phyloP scores from a whole-genome alignment of 2,888 invertebrate species.

The Sinhomidia bicolor region DNA sequence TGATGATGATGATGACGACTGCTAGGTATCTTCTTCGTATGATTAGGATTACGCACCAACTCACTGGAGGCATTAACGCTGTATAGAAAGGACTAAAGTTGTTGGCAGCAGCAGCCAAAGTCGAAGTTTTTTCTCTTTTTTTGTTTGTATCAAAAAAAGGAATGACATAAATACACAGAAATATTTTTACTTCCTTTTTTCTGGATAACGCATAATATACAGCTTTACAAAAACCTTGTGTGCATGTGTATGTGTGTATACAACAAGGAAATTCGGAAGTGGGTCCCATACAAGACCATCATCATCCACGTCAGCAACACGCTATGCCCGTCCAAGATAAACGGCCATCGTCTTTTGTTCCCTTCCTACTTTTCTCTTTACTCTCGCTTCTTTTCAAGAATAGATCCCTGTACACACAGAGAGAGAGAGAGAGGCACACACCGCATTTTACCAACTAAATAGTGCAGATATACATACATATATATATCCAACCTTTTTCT shows the following conservation, averaged over 20 bases:
- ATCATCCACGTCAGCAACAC: constrained; percentile 79
- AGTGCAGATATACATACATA: too few species aligned
- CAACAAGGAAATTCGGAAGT: constrained; percentile 69
- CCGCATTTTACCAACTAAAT: not conserved
- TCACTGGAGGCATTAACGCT: not conserved
- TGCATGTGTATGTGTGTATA: not conserved
- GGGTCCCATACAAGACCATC: constrained; percentile 73
- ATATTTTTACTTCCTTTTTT: constrained; percentile 34
- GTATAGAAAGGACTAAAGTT: not conserved
- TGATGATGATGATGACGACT: constrained; percentile 14
- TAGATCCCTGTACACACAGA: not conserved
- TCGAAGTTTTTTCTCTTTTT: too few species aligned
- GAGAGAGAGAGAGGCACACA: not conserved
- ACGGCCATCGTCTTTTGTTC: constrained; percentile 78
- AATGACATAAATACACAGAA: constrained; percentile 5
- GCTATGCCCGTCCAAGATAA: constrained; percentile 79
- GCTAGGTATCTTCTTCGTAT: constrained; percentile 15
- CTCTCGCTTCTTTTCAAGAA: constrained; percentile 70
- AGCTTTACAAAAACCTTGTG: too few species aligned
- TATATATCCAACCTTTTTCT: constrained; percentile 27
- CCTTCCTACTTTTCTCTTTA: constrained; percentile 63
- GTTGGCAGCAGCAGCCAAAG: not conserved
- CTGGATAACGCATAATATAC: constrained; percentile 42
- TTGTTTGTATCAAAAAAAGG: not conserved
- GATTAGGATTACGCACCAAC: constrained; percentile 32